Percentiles rank a stretch among this genome's conserved stretches.
Conservation (phyloP, 2,113 vertebrate species). For the Meriones unguiculatus region DNA sequence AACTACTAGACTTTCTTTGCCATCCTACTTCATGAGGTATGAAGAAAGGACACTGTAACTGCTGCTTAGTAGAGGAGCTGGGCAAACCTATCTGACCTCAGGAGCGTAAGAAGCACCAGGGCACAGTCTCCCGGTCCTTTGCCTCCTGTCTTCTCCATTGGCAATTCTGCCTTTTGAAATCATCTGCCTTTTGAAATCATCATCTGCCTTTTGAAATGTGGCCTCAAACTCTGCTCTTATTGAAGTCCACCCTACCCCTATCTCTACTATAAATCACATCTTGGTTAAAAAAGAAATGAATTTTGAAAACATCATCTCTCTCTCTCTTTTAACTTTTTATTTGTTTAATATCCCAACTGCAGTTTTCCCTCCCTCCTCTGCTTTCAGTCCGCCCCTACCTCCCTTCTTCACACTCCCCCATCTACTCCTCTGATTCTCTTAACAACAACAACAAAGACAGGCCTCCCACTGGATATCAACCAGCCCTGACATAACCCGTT, state of each 20-base stretch:
- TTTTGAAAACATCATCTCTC: neutral
- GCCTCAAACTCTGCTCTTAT: neutral
- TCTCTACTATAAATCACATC: neutral
- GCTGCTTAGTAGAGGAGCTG: neutral
- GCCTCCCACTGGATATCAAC: neutral
- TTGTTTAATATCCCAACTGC: neutral
- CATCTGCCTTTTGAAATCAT: neutral
- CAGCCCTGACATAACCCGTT: neutral
- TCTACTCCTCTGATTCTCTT: neutral
- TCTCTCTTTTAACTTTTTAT: neutral
- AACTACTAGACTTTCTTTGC: conserved; percentile 29
- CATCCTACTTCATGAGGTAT: neutral
- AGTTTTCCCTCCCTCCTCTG: neutral
- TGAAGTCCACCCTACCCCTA: neutral
- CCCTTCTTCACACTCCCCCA: neutral
- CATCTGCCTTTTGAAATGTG: neutral
- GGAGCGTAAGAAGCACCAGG: neutral
- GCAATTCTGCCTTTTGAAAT: neutral
- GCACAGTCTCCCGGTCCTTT: neutral
- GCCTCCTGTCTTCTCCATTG: neutral
- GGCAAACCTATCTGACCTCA: neutral
- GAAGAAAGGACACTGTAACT: neutral
- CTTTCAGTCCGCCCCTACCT: neutral
- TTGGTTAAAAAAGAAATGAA: conserved; percentile 1
- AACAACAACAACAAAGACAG: neutral